phyloP scores from a whole-genome alignment of 92 coral and sea anemone species.

The Desmophyllum pertusum region DNA sequence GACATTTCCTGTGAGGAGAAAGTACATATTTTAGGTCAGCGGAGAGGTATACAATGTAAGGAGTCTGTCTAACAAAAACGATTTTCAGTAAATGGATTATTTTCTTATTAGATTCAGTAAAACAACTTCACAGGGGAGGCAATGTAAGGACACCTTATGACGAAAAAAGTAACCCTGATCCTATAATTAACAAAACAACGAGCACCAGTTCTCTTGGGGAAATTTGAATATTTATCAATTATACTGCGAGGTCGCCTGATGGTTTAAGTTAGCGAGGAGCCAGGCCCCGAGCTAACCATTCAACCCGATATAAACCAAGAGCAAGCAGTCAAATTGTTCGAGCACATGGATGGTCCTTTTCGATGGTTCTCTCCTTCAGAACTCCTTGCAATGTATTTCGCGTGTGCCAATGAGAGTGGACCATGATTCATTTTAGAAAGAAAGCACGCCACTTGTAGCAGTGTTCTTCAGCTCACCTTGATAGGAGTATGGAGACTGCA shows the following conservation, averaged over 20 bases:
- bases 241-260: no score
- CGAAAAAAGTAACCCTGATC: neutral
- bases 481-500: slow-evolving; percentile 26
- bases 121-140: neutral
- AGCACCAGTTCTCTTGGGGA: neutral
- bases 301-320: no score
- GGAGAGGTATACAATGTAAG: no score
- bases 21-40: neutral
- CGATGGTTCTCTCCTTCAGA: no score
- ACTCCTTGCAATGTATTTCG: no score
- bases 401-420: no score
- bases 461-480: slow-evolving; percentile 1
- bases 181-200: no score
- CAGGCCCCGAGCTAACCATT: neutral
- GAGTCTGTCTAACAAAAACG: neutral
- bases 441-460: neutral
- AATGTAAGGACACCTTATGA: neutral
- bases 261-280: no score
- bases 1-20: slow-evolving; percentile 9
- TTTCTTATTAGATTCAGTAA: neutral
- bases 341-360: no score
- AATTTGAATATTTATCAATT: no score
- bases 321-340: no score
- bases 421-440: no score
- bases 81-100: neutral